These are phyloP conservation scores for Bujurquina vittata DNA, from an alignment of 2,113 vertebrate genomes.

Conservation along the genomic window DNA sequence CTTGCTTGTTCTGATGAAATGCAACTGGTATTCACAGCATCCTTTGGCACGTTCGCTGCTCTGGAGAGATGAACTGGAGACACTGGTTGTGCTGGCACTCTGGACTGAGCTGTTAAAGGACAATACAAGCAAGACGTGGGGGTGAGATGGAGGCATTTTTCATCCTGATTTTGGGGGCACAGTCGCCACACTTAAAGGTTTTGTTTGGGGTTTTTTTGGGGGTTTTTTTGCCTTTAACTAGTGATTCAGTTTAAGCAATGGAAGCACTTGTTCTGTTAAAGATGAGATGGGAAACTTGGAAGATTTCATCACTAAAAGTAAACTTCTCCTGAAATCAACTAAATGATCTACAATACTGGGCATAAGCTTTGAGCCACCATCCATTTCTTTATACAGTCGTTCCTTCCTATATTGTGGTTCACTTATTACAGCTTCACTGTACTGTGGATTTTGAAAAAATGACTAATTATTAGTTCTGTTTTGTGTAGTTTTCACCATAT, in stretches of 20 bases:
- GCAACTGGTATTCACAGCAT: not conserved
- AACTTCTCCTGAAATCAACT: not conserved
- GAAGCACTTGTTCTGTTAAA: conserved; percentile 22
- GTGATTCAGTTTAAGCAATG: not conserved
- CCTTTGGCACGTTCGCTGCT: not conserved
- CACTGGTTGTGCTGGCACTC: accelerated
- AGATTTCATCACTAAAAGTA: not conserved
- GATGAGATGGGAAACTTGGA: conserved; percentile 16
- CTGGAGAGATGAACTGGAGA: accelerated
- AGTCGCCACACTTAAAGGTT: not conserved
- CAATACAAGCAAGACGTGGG: not conserved
- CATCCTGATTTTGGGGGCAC: not conserved
- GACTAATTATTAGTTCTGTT: too few species aligned
- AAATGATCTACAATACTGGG: not conserved
- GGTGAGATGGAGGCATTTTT: not conserved
- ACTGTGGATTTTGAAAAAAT: too few species aligned
- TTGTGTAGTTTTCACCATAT: too few species aligned
- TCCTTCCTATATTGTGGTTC: too few species aligned
- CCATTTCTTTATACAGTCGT: not conserved
- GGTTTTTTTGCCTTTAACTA: not conserved
- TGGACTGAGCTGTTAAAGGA: not conserved
- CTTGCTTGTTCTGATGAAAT: not conserved
- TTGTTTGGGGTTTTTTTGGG: too few species aligned
- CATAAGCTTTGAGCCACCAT: not conserved
- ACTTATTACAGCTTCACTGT: too few species aligned